Base-by-base conservation (phyloP, 2,113 vertebrate species). In the Sakesphorus luctuosus region DNA sequence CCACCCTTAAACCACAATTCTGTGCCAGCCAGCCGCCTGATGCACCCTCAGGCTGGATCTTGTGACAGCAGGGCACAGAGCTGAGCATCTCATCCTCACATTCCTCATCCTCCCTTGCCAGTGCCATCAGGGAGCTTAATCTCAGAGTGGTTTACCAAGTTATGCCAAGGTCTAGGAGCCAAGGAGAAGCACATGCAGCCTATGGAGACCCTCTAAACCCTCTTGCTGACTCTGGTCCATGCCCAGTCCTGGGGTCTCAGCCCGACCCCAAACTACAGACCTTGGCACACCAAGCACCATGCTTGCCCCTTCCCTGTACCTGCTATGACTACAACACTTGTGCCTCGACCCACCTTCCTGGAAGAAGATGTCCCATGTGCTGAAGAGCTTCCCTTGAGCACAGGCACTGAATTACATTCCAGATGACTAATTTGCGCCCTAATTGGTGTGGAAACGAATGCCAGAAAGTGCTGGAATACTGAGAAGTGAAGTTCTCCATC, bases 401-500 rank as follows among this genome's bases (percentile, higher is more conserved):
- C 73, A 96, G 61, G 35, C 71, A 65, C 76, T 89, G 73, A 87
- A 84, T 84, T 7, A 58, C 92, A 76, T 89, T 93, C 73, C 0
- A 3, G n/a, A 71, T 89, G 69, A 87, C 90, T 96, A 93, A 96
- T 96, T 97, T 96, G 29, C 5, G 2, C 93, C 62, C 90, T 95
- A 96, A 93, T 93, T 95, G 96, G 80, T 82, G 86, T 66, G 88
- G 88, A 95, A 96, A 92, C 0, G 1, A 84, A 82, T 47, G 84
- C 76, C 94, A 94, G 93, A 93, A 96, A 94, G 49, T 5, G 0
- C 83, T 95, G 92, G 92, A 92, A 96, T 89, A 94, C 66, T 0
- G 9, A 91, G 71, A 96, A 97, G 43, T 89, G 76, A 91, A 95
- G 90, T 86, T 95, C 92, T 95, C 95, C 95, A 96, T 92, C 83